Conservation (phyloP, 2,797 vertebrate species). For the Eulemur rubriventer region DNA sequence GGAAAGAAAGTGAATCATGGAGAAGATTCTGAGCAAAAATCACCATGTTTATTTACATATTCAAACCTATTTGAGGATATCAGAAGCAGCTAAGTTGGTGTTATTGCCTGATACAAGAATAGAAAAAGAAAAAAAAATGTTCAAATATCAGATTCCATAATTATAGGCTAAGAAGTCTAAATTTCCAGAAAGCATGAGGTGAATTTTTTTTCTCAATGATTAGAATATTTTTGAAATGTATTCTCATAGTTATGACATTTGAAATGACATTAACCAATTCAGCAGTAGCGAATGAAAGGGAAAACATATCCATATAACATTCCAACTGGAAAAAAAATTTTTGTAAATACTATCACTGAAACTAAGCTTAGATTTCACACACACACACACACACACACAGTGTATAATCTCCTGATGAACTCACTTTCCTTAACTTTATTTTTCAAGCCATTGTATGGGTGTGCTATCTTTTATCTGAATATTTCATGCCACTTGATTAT, state of each 20-base stretch:
- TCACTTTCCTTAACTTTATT: neutral
- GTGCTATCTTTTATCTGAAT: neutral
- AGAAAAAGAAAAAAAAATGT: neutral
- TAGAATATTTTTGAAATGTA: neutral
- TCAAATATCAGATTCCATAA: neutral
- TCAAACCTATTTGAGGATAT: neutral
- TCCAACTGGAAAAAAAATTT: neutral
- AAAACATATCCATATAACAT: neutral
- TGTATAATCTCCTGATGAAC: neutral
- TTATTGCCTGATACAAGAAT: neutral
- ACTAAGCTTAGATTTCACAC: neutral
- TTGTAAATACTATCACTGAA: neutral
- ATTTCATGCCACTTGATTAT: conserved; percentile 39
- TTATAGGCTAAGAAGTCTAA: neutral
- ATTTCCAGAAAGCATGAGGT: neutral
- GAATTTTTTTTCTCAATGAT: neutral
- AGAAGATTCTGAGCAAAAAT: neutral
- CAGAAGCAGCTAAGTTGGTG: fast-evolving
- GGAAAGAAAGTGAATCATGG: neutral
- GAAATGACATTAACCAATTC: neutral
- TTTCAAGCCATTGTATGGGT: neutral
- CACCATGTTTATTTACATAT: neutral
- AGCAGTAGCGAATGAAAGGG: neutral
- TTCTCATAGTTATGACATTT: neutral
- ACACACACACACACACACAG: neutral